Evolutionary conservation across 2,797 vertebrate genomes (phyloP), one percentile per base, ranked within the genome.

Genomic region (Labroides dimidiatus): DNA sequence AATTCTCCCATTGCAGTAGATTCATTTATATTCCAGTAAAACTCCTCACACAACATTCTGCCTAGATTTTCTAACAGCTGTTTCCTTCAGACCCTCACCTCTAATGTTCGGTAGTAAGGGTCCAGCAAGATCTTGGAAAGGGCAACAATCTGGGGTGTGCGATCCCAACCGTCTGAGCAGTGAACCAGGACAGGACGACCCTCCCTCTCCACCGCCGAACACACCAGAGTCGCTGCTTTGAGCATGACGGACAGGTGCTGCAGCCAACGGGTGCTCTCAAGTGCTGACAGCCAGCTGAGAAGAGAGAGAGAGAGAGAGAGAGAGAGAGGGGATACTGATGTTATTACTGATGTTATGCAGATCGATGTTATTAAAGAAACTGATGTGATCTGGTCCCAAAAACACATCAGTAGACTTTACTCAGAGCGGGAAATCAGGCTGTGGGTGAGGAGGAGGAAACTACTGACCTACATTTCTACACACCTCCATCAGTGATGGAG

Each of bases 181-280:
- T 99, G 98, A 7, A 99, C 96, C 82, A 99, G 87, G 77, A 99
- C 98, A 0, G 98, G 97, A 12, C 98, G 95, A 10, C 96, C 96
- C 11, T 99, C 98, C 58, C 97, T 94, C 90, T 98, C 97, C 23
- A 99, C 93, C 0, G 96, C 96, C 16, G 93, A 96, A 64, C 97
- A 95, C 79, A 99, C 98, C 72, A 99, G 90, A 69, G 96, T 95
- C 20, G 97, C 97, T 0, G 98, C 96, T 89, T 99, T 99, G 72
- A 99, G 91, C 98, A 99, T 99, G 88, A 98, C 93, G 0, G 98
- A 99, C 65, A 99, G 93, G 85, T 99, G 98, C 92, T 99, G 98
- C 82, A 99, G 93, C 98, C 98, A 99, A 60, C 97, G 98, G 61
- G 98, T 99, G 86, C 95, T 99, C 91, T 99, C 98, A 48, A 99